A percentile compares a stretch with the other conserved stretches of the same genome.
phyloP scores from a whole-genome alignment of 2,888 invertebrate species.

The Syrphus vitripennis region DNA sequence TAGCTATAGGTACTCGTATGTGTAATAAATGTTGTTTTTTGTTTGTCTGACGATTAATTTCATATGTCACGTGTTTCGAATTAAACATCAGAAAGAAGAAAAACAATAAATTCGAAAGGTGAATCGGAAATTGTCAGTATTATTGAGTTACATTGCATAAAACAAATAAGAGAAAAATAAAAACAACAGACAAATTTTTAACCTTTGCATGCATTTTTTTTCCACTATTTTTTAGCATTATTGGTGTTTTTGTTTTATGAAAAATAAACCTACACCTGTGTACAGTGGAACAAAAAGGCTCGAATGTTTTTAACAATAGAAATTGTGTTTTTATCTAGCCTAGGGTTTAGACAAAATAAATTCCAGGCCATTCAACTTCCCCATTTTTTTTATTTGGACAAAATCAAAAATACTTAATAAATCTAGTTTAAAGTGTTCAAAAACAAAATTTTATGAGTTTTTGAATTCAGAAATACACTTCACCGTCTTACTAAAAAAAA shows the following conservation, averaged over 20 bases:
- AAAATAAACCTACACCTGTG: neutral
- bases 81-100: neutral
- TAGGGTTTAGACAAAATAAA: too few species aligned
- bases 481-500: too few species aligned
- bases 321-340: too few species aligned
- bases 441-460: too few species aligned
- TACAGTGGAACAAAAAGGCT: neutral
- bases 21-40: neutral
- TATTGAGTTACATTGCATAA: neutral
- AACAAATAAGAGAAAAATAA: neutral
- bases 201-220: neutral
- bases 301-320: too few species aligned
- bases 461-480: too few species aligned
- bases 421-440: too few species aligned
- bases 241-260: neutral
- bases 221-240: neutral
- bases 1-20: too few species aligned
- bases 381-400: too few species aligned
- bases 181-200: neutral
- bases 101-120: conserved; percentile 4
- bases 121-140: conserved; percentile 50
- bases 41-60: conserved; percentile 1
- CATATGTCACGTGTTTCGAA: conserved; percentile 7
- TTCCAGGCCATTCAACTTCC: too few species aligned
- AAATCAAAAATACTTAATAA: too few species aligned